Evolutionary conservation across 2,113 vertebrate genomes (phyloP).

Genomic region (Butastur rufipennis): DNA sequence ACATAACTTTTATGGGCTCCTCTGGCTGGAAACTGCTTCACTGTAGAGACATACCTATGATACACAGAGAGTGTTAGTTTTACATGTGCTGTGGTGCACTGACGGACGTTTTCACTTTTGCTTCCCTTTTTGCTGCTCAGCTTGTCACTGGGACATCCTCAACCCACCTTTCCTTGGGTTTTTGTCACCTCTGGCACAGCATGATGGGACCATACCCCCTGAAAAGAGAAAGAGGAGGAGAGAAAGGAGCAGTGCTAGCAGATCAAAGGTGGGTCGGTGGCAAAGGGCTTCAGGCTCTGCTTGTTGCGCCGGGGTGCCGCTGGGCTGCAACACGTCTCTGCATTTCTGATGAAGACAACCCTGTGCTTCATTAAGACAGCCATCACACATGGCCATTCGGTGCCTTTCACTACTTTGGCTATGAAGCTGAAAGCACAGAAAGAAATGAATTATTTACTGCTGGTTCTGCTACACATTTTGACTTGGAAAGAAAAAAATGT

Average conservation of each 20-base stretch:
- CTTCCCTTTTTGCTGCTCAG: not conserved
- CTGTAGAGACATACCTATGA: not conserved
- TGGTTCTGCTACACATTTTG: not conserved
- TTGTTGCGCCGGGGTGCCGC: rapidly evolving
- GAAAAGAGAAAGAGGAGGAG: not conserved
- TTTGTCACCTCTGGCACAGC: not conserved
- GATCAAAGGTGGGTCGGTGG: rapidly evolving
- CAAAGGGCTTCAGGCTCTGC: not conserved
- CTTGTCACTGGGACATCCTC: not conserved
- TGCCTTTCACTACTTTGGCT: not conserved
- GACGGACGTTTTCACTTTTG: rapidly evolving
- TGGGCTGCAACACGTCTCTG: rapidly evolving
- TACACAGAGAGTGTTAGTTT: not conserved
- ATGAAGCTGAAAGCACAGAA: not conserved
- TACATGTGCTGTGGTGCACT: rapidly evolving
- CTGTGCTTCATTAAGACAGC: not conserved
- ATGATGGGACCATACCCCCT: not conserved
- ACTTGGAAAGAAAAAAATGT: not conserved
- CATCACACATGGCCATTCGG: not conserved
- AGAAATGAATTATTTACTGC: not conserved
- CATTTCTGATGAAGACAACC: not conserved
- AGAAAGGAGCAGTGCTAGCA: not conserved
- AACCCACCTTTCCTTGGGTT: not conserved
- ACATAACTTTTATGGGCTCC: not conserved
- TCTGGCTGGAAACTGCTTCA: not conserved